Evolutionary conservation across 1,140 invertebrate species (phyloP).

Genomic region (Drosophila jambulina): DNA sequence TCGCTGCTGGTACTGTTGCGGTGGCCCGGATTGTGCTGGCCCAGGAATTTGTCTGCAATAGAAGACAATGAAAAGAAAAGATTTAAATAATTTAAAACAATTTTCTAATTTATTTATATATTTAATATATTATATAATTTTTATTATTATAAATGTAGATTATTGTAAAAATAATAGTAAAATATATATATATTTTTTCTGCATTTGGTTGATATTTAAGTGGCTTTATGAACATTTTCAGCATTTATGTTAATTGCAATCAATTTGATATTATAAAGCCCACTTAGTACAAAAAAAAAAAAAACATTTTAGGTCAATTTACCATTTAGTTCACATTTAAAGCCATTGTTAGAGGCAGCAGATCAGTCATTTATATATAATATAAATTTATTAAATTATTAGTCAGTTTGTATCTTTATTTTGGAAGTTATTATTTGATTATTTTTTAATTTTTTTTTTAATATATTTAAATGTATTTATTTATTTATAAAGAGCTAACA

Average conservation of each 20-base stretch:
- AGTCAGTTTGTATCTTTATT: background rate
- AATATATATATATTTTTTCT: no score
- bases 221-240: background rate
- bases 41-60: constrained; percentile 71
- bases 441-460: background rate
- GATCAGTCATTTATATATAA: background rate
- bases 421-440: background rate
- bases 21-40: constrained; percentile 75
- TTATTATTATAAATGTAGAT: no score
- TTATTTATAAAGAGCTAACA: no score
- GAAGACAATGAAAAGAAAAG: background rate
- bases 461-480: background rate
- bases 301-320: background rate
- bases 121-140: no score
- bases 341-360: background rate
- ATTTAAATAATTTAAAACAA: background rate
- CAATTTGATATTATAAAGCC: background rate
- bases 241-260: constrained; percentile 1
- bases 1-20: constrained; percentile 83
- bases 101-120: background rate
- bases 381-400: constrained; percentile 1
- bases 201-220: no score
- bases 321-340: background rate
- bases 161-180: no score
- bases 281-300: background rate